Evolutionary conservation across 2,113 vertebrate species (phyloP).

Genomic region (Psittacula cyanocephala): DNA sequence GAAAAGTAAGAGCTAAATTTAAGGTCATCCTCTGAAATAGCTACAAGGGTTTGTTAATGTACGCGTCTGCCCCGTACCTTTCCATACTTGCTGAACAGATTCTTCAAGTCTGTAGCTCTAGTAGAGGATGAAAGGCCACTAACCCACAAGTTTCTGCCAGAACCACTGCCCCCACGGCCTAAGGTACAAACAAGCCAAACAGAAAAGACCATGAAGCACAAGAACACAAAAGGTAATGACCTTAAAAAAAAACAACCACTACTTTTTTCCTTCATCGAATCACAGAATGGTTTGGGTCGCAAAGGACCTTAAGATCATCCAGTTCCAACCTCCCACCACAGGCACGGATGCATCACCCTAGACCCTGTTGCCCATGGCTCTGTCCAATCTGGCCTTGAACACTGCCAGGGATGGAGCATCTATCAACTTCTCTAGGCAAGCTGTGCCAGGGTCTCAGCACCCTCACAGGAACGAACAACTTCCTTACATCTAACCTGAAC

Average conservation of each 20-base stretch:
- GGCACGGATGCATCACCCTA: background rate
- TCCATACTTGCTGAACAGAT: constrained; percentile 95
- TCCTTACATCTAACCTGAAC: background rate
- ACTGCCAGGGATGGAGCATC: background rate
- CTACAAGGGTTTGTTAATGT: background rate
- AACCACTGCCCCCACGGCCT: constrained; percentile 71
- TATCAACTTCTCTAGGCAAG: background rate
- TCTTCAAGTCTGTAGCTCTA: constrained; percentile 95
- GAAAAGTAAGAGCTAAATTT: background rate
- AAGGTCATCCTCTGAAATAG: background rate
- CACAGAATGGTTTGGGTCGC: background rate
- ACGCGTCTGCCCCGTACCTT: constrained; percentile 75
- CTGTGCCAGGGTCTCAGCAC: background rate
- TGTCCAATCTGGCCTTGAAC: background rate
- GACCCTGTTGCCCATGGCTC: background rate
- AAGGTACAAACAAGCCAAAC: background rate
- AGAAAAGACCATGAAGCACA: background rate
- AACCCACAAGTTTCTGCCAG: constrained; percentile 93
- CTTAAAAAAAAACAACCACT: background rate
- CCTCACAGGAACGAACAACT: background rate
- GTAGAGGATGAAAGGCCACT: constrained; percentile 94
- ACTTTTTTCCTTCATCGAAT: background rate
- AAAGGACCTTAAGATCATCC: background rate
- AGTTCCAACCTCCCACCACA: background rate
- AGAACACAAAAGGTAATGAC: background rate